Base-by-base conservation (phyloP, 2,797 vertebrate species). In the Octomys mimax region DNA sequence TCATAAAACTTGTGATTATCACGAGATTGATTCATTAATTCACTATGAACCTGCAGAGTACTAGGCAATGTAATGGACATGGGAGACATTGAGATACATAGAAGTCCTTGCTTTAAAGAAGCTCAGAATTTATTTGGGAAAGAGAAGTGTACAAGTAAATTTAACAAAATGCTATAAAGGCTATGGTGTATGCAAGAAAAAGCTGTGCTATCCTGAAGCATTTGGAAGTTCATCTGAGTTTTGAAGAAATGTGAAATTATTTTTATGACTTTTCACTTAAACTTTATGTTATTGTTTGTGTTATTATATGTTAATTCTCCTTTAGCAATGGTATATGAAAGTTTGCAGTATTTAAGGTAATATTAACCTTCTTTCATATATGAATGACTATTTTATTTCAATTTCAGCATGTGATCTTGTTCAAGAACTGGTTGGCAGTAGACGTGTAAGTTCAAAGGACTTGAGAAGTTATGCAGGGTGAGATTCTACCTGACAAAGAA, bases 21-120 rank as follows among this genome's bases (percentile, higher is more conserved):
- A 87, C 64, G 83, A 89, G 77, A 88, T 49, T 95, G 91, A 93
- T 61, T 94, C 46, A 87, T 84, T 87, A 84, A 92, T 92, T 96
- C 6, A 2, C 24, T 77, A 57, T 91, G 36, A 95, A 81, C 62
- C 39, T 86, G 11, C 54, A 91, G 21, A 66, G 52, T 70, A 31
- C 57, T 33, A 52, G 39, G 71, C 26, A 59, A 64, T 33, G 13
- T 82, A 80, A 95, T 5, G 1, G 46, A 77, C 18, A 5, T 80
- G 36, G 18, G 33, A 91, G 75, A 89, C 39, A 31, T 26, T 31
- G 75, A 92, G 79, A 83, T 62, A 64, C 89, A 77, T 36, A 83
- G 8, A 92, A 87, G 87, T 18, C 1, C 0, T 87, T 77, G 26
- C 26, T 85, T 89, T 94, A 82, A 82, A 94, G 62, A 52, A 92